Base-by-base conservation (phyloP, 2,797 vertebrate genomes). In the Lates japonicus region DNA sequence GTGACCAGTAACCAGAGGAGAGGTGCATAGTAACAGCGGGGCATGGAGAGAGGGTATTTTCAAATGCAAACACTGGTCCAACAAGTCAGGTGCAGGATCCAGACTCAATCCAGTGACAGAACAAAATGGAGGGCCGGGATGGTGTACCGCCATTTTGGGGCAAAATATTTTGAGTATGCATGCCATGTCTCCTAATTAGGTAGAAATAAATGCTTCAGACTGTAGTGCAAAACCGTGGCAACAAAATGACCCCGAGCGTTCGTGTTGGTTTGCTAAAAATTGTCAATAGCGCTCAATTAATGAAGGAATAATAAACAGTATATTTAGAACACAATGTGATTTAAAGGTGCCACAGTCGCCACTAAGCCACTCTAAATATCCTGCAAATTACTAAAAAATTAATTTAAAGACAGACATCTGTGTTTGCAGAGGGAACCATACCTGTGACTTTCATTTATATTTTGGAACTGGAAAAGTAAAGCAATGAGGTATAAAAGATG, bases 71-170 rank as follows among this genome's bases (percentile, higher is more conserved):
- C 85, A 70, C 83, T 60, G 86, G 81, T 90, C 93, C 90, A 93
- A 92, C 79, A 85, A 86, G 89, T 93, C 91, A 93, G 91, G 90
- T 90, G 91, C 87, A 60, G 77, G 87, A 90, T 92, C 92, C 91
- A 93, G 85, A 75, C 85, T 90, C 67, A 39, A 90, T 92, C 87
- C 82, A 84, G 81, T 69, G 78, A 88, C 87, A 83, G 87, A 89
- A 94, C 93, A 94, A 94, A 95, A 95, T 94, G 94, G 93, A 91
- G 90, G 92, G 82, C 79, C 44, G 70, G 81, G 66, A 80, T 85
- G 87, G 77, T 78, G 62, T 29, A 85, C 90, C 89, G 92, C 94
- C 93, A 95, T 95, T 94, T 95, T 93, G 89, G 88, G 86, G 86
- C 81, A 81, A 89, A 87, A 92, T 90, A 89, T 94, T 93, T 92